phyloP scores from a whole-genome alignment of 2,888 invertebrate genomes.

The Trachelus troglodyta region DNA sequence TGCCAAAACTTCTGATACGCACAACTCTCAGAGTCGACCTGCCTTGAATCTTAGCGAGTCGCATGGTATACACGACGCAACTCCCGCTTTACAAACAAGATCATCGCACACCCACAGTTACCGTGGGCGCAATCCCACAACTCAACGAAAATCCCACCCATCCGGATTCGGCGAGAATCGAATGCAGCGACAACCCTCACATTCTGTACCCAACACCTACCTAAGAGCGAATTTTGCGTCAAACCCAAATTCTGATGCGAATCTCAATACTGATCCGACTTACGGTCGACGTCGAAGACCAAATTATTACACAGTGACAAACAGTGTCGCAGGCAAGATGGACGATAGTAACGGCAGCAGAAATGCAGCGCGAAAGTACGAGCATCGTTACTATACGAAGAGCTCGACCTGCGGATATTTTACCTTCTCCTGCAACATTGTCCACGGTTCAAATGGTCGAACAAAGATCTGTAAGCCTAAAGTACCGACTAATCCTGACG shows the following conservation, averaged over 20 bases:
- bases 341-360: conserved; percentile 67
- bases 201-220: conserved; percentile 13
- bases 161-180: background rate
- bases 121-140: background rate
- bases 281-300: conserved; percentile 39
- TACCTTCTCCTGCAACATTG: conserved; percentile 86
- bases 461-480: conserved; percentile 87
- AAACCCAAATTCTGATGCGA: background rate
- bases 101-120: conserved; percentile 37
- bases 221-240: conserved; percentile 11
- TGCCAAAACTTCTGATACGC: conserved; percentile 67
- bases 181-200: background rate
- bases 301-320: conserved; percentile 81
- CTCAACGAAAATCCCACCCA: background rate
- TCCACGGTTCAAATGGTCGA: conserved; percentile 80
- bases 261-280: background rate
- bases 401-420: conserved; percentile 90
- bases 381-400: conserved; percentile 85
- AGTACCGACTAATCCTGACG: conserved; percentile 81
- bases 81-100: conserved; percentile 46
- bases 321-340: conserved; percentile 81
- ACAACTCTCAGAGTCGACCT: background rate
- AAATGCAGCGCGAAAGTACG: conserved; percentile 69
- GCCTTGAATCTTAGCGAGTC: background rate
- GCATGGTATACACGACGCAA: conserved; percentile 26